These are phyloP conservation scores for Poeciliopsis presidionis DNA, from an alignment of 2,797 vertebrate species.

Conservation along the genomic window DNA sequence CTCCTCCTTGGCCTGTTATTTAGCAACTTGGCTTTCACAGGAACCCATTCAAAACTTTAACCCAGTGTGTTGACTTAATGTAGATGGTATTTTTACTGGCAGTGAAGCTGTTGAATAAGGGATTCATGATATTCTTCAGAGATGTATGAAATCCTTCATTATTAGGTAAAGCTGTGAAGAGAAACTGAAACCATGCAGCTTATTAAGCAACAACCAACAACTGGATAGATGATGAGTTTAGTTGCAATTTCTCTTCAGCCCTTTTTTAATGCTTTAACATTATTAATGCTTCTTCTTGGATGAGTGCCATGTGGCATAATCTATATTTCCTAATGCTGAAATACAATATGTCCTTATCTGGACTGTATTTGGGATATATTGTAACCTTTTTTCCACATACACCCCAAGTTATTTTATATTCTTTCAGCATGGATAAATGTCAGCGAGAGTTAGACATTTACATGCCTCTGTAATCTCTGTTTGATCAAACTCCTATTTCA, in stretches of 20 bases:
- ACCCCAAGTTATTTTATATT: not conserved
- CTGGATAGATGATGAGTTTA: not conserved
- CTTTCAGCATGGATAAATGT: slow-evolving; percentile 17
- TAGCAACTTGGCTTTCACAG: slow-evolving; percentile 51
- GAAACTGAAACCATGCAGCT: slow-evolving; percentile 33
- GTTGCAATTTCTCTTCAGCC: not conserved
- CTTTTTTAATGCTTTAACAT: not conserved
- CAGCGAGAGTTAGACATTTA: slow-evolving; percentile 1
- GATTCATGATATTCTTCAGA: slow-evolving; percentile 15
- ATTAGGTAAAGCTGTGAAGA: slow-evolving; percentile 31
- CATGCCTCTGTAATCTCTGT: not conserved
- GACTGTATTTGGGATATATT: slow-evolving; percentile 1
- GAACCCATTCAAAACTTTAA: slow-evolving; percentile 70
- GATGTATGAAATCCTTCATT: slow-evolving; percentile 14
- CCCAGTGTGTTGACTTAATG: slow-evolving; percentile 35
- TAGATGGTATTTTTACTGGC: slow-evolving; percentile 34
- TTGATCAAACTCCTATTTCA: not conserved
- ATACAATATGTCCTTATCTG: not conserved
- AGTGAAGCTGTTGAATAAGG: slow-evolving; percentile 44
- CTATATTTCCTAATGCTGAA: not conserved
- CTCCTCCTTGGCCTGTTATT: slow-evolving; percentile 34
- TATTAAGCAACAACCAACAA: not conserved
- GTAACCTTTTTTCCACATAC: not conserved
- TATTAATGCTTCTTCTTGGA: not conserved
- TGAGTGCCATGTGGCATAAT: not conserved